Conservation (phyloP, 2,113 vertebrate genomes). For the Crocuta crocuta region DNA sequence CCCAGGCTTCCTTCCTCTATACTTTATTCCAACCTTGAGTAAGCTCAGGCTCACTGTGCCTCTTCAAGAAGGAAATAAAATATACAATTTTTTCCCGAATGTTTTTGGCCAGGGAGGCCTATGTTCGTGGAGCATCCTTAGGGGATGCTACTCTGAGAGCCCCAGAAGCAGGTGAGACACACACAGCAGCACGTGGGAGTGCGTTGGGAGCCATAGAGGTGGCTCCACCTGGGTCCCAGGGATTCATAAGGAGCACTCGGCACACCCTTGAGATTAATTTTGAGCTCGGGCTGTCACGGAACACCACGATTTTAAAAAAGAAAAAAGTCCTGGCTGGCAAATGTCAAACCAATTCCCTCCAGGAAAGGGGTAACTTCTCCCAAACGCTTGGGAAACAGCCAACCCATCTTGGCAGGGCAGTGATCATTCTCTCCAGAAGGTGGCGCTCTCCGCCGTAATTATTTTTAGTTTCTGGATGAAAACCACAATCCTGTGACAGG, state of each 20-base stretch:
- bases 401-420: not conserved
- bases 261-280: not conserved
- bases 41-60: not conserved
- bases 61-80: conserved; percentile 37
- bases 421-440: not conserved
- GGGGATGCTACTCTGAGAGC: not conserved
- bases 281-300: not conserved
- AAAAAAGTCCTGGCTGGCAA: not conserved
- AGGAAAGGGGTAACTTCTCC: not conserved
- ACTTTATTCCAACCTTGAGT: not conserved
- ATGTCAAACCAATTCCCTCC: not conserved
- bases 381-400: not conserved
- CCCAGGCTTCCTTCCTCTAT: not conserved
- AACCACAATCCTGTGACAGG: not conserved
- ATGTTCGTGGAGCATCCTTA: not conserved
- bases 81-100: not conserved
- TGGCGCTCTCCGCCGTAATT: conserved; percentile 13
- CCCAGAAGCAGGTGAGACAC: not conserved
- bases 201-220: not conserved
- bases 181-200: too few relatives aligned
- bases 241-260: not conserved
- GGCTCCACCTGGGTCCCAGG: not conserved
- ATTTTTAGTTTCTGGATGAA: not conserved
- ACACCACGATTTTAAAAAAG: not conserved
- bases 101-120: accelerated